phyloP scores from a whole-genome alignment of 2,888 invertebrate species.

The Exephanes ischioxanthus region DNA sequence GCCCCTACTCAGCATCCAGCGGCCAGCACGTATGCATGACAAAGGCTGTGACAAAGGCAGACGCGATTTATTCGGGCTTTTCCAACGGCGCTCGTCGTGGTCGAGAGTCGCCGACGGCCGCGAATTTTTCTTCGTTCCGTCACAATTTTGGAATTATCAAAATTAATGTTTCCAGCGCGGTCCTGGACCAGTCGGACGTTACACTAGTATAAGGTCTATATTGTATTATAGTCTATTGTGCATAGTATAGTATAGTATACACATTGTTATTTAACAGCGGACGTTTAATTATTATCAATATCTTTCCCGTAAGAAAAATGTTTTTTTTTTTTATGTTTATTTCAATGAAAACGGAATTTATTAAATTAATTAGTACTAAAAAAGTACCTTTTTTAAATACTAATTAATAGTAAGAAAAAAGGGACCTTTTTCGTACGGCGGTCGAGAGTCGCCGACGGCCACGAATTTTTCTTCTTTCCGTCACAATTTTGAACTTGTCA shows the following conservation, averaged over 20 bases:
- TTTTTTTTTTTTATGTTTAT: too few species aligned
- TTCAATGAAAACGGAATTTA: too few species aligned
- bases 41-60: constrained; percentile 79
- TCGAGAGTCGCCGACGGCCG: constrained; percentile 69
- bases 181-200: background rate
- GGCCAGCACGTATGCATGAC: constrained; percentile 42
- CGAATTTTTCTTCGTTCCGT: constrained; percentile 84
- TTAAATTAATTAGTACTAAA: too few species aligned
- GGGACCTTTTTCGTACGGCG: background rate
- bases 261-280: too few species aligned
- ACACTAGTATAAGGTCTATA: background rate
- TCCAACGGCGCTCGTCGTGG: constrained; percentile 72
- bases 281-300: too few species aligned
- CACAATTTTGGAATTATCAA: constrained; percentile 83
- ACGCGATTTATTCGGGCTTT: constrained; percentile 84
- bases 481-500: constrained; percentile 83
- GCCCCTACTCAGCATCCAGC: constrained; percentile 20
- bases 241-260: background rate
- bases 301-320: too few species aligned
- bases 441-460: constrained; percentile 67
- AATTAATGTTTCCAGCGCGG: constrained; percentile 79
- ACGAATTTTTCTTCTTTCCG: constrained; percentile 83
- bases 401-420: too few species aligned
- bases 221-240: background rate
- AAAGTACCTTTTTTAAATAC: too few species aligned